Evolutionary conservation across 2,797 vertebrate species (phyloP), one percentile per base, ranked within the genome.

Genomic region (Sebastes reedi): DNA sequence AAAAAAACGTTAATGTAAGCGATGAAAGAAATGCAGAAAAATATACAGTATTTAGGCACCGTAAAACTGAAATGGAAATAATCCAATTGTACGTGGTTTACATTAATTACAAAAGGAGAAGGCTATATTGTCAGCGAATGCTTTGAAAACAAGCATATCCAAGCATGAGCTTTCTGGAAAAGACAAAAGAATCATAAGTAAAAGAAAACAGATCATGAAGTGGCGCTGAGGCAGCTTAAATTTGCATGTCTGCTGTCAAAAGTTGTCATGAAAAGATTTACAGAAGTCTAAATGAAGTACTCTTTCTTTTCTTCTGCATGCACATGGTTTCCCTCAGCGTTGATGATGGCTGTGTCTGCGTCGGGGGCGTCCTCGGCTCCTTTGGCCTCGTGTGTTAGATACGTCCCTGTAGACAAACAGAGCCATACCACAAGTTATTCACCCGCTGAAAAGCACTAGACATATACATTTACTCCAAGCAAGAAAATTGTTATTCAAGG

Each of bases 261-360:
- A 58, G 95, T 96, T 95, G 96, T 95, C 94, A 95, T 83, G 85
- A 93, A 83, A 76, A 72, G 73, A 86, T 93, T 90, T 92, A 87
- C 93, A 94, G 92, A 95, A 94, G 94, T 95, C 96, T 99, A 99
- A 97, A 99, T 99, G 96, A 99, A 99, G 95, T 99, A 99, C 94
- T 99, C 99, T 92, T 99, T 99, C 96, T 99, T 99, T 94, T 99
- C 99, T 93, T 99, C 99, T 84, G 98, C 97, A 77, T 99, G 98
- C 95, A 98, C 97, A 91, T 99, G 98, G 95, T 98, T 99, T 92
- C 99, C 99, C 95, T 99, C 98, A 77, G 98, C 98, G 89, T 99
- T 99, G 96, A 99, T 99, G 96, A 99, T 99, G 94, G 98, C 98
- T 79, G 99, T 99, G 95, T 99, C 98, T n/a, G 98, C 99, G 79